Evolutionary conservation across 2,797 vertebrate genomes (phyloP).

Genomic region (Sandelia bainsii): DNA sequence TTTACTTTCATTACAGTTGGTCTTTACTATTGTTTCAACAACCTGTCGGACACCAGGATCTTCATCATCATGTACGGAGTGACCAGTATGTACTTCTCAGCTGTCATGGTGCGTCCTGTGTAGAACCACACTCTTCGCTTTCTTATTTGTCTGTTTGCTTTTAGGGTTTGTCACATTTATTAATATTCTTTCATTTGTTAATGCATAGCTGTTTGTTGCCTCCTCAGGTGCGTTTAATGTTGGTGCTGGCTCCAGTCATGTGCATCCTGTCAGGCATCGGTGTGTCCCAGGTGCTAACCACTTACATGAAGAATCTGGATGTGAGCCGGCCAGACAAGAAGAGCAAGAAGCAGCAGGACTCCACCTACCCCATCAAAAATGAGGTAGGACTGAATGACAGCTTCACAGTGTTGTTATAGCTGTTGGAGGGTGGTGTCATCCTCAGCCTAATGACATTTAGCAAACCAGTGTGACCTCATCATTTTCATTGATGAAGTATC

Average conservation of each 20-base stretch:
- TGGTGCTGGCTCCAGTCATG: conserved; percentile 98
- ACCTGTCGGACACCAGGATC: conserved; percentile 96
- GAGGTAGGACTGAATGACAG: conserved; percentile 81
- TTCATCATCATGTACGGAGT: conserved; percentile 99
- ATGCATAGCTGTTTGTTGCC: neutral
- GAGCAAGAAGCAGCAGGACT: conserved; percentile 95
- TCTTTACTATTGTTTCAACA: conserved; percentile 98
- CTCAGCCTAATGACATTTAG: neutral
- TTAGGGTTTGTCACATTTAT: neutral
- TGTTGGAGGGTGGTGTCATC: neutral
- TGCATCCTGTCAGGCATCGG: conserved; percentile 98
- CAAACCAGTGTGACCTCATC: neutral
- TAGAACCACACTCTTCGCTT: neutral
- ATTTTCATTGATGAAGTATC: too few relatives aligned
- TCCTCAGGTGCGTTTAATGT: conserved; percentile 95
- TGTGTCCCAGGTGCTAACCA: conserved; percentile 96
- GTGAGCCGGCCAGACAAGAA: conserved; percentile 97
- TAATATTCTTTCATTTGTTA: neutral
- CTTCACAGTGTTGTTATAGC: neutral
- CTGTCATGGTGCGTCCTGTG: conserved; percentile 91
- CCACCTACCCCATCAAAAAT: conserved; percentile 98
- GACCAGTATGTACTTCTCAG: conserved; percentile 99
- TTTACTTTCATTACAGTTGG: conserved; percentile 86
- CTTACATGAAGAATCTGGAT: conserved; percentile 99
- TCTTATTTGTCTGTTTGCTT: neutral